Conservation (phyloP, 1,140 invertebrate species). For the Pentalonia nigronervosa region DNA sequence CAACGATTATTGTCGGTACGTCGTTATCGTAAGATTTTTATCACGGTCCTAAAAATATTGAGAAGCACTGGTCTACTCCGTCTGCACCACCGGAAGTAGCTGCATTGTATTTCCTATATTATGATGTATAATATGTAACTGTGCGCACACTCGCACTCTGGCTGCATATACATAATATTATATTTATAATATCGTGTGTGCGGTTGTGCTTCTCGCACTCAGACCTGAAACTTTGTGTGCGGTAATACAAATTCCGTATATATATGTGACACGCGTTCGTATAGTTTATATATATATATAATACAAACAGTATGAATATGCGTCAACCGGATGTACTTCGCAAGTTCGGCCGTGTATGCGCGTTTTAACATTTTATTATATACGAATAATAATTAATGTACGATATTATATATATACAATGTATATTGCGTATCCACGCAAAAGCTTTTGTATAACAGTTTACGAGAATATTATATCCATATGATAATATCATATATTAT, state of each 20-base stretch:
- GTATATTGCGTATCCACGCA: not conserved
- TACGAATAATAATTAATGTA: not conserved
- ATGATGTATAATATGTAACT: not conserved
- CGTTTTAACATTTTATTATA: not conserved
- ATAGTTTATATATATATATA: not conserved
- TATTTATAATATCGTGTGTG: not conserved
- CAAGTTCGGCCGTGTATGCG: not conserved
- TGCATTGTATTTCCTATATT: not conserved
- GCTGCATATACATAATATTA: not conserved
- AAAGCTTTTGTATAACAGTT: slow-evolving; percentile 8
- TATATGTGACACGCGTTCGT: not conserved
- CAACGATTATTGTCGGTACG: too few relatives aligned
- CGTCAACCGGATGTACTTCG: not conserved
- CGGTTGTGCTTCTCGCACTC: not conserved
- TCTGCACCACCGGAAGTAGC: not conserved
- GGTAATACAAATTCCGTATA: not conserved
- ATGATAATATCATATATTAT: not conserved
- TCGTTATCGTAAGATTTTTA: too few relatives aligned
- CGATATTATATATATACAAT: not conserved
- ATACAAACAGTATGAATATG: not conserved
- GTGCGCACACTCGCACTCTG: not conserved
- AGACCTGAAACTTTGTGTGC: not conserved
- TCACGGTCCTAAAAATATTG: too few relatives aligned
- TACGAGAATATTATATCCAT: not conserved
- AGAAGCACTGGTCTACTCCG: not conserved